These are phyloP conservation scores for Podiceps cristatus DNA, from an alignment of 2,113 vertebrate genomes.

Conservation along the genomic window DNA sequence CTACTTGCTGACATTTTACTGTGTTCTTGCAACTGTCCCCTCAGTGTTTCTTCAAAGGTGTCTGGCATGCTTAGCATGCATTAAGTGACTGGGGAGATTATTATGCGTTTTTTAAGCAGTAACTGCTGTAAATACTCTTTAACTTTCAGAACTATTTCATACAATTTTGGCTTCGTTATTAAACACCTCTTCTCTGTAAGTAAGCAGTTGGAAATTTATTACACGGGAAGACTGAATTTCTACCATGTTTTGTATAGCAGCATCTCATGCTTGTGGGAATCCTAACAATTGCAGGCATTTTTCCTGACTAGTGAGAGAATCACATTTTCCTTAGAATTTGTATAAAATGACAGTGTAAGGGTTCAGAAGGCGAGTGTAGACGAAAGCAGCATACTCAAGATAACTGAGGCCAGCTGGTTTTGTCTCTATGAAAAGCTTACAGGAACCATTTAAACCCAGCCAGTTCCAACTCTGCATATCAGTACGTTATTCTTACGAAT, in stretches of 20 bases:
- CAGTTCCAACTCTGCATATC: background rate
- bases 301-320: background rate
- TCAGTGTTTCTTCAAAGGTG: background rate
- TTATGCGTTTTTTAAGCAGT: background rate
- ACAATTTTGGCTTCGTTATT: background rate
- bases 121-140: background rate
- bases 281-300: background rate
- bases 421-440: background rate
- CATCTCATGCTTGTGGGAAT: background rate
- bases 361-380: rapidly evolving
- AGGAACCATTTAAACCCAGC: background rate
- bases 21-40: background rate
- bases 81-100: background rate
- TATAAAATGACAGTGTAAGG: background rate
- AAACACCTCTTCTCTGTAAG: background rate
- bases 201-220: background rate
- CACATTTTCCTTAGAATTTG: background rate
- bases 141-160: background rate
- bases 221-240: background rate
- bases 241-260: background rate
- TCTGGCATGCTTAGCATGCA: background rate
- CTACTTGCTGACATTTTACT: background rate
- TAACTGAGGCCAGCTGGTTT: background rate
- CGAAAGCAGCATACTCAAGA: rapidly evolving
- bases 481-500: background rate